Base-by-base conservation (phyloP, 2,888 invertebrate species). In the Macaria notata region DNA sequence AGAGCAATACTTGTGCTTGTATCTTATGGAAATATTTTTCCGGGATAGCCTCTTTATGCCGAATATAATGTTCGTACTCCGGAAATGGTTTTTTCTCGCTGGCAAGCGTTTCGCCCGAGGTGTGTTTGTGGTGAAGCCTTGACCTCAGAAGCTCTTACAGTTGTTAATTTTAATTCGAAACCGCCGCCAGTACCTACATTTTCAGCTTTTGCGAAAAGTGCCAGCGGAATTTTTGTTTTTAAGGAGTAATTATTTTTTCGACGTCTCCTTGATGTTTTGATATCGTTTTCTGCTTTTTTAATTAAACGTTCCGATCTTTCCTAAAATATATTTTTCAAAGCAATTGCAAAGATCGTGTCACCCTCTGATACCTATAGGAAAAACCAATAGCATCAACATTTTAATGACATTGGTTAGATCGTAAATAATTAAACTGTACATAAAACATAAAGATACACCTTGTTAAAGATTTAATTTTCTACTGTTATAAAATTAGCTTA, bases 31-130 rank as follows among this genome's bases (percentile, higher is more conserved):
- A 51, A 44, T 43, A 51, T 31, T 38, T 46, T 46, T 47, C 51
- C 46, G 47, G 38, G 42, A 43, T 36, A 43, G 43, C 51, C 38
- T 43, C 19, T 46, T 56, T 56, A 50, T 47, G 42, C n/a, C 9
- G 8, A 45, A 6, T 19, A 31, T 43, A 51, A 56, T 30, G 47
- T 50, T 29, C 30, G 46, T 47, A 44, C 46, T 31, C 19, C 31
- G 56, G 51, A 56, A 56, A 56, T 56, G 42, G 44, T 56, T 56
- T 52, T 54, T 47, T 31, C 36, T 49, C 55, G 29, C 44, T 43
- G 31, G 38, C 8, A 33, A 29, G 51, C n/a, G 44, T 48, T 48
- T 41, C 9, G 39, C 8, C 33, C 39, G 48, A 48, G 48, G 48
- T 44, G 39, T 39, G 48, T 56, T 45, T 46, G 36, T 39, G 19